Evolutionary conservation across 2,113 vertebrate genomes (phyloP).

Genomic region (zebrafish (Danio rerio)): DNA sequence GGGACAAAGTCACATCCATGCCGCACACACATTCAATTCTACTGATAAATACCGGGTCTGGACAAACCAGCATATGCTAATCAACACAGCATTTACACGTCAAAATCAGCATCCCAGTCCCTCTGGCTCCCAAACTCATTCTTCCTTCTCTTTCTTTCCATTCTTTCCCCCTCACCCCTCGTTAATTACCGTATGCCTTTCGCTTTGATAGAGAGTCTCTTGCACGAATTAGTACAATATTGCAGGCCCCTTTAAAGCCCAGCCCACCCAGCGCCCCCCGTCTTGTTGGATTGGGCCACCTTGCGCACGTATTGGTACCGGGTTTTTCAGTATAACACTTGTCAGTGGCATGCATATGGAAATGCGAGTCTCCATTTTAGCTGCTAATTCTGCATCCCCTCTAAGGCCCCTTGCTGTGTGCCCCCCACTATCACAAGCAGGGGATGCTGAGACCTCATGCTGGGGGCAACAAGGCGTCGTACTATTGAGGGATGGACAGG

Average conservation of each 20-base stretch:
- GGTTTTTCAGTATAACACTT: conserved; percentile 53
- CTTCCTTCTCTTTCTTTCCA: conserved; percentile 43
- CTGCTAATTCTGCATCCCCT: conserved; percentile 56
- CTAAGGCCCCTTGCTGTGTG: conserved; percentile 60
- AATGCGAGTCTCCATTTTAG: conserved; percentile 59
- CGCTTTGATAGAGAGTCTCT: conserved; percentile 72
- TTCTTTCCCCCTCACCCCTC: conserved; percentile 52
- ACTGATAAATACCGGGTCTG: conserved; percentile 69
- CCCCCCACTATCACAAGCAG: conserved; percentile 58
- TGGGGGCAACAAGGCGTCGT: conserved; percentile 63
- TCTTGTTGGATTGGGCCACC: conserved; percentile 53
- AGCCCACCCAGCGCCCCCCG: conserved; percentile 21
- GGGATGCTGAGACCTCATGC: conserved; percentile 63
- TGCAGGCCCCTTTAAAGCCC: conserved; percentile 62
- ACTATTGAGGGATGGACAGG: conserved; percentile 55
- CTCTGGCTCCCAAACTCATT: conserved; percentile 60
- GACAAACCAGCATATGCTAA: conserved; percentile 77
- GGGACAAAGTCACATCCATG: conserved; percentile 48
- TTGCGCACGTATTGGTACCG: conserved; percentile 62
- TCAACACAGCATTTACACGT: conserved; percentile 73
- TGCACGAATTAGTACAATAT: conserved; percentile 78
- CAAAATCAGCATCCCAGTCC: conserved; percentile 69
- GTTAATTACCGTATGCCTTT: conserved; percentile 76
- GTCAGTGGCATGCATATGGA: conserved; percentile 55
- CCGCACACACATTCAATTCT: conserved; percentile 70